Evolutionary conservation across 2,888 invertebrate species (phyloP), one percentile per base, ranked within the genome.

Genomic region (Chalcosyrphus nemorum): DNA sequence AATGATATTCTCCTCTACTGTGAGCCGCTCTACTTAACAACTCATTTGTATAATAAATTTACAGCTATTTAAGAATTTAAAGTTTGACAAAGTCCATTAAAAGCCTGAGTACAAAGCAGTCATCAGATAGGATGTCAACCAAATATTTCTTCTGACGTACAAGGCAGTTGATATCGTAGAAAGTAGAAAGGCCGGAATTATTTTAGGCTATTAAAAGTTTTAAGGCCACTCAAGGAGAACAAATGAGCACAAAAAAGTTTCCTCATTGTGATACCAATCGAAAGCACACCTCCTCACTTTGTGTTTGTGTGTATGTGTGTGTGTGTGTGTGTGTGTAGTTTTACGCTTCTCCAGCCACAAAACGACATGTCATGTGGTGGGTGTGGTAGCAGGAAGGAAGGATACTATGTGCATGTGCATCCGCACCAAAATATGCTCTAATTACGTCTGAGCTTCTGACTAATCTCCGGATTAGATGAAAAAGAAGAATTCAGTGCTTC

Each of bases 151-250:
- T 38, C 45, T 27, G 43, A n/a, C 66, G 38, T 21, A 43, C 43
- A 7, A 45, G 7, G 3, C 65, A 13, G 32, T 15, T 45, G 43
- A n/a, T n/a, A 54, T 9, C 43, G 27, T 9, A 35, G 35, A 29
- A 32, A 35, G 24, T 38, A 24, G 47, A 35, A 27, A 70, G 71
- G 47, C 21, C 57, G 13, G 50, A 57, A 57, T 71, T 71, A 71
- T 61, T 71, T 65, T 63, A 57, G 71, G 63, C 71, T 65, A 78
- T 78, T 78, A 63, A 78, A 78, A 78, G 38, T 78, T 78, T 71
- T 61, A 61, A 77, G 43, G 56, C 63, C 77, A 50, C 56, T 41
- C 61, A 57, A 47, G 56, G 24, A 65, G 71, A 65, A 65, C 68
- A 77, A 68, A 68, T 27, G 59, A 35, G 68, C 29, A 59, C 38